Evolutionary conservation across 2,113 vertebrate genomes (phyloP), one percentile per base, ranked within the genome.

Genomic region (Xyrauchen texanus): DNA sequence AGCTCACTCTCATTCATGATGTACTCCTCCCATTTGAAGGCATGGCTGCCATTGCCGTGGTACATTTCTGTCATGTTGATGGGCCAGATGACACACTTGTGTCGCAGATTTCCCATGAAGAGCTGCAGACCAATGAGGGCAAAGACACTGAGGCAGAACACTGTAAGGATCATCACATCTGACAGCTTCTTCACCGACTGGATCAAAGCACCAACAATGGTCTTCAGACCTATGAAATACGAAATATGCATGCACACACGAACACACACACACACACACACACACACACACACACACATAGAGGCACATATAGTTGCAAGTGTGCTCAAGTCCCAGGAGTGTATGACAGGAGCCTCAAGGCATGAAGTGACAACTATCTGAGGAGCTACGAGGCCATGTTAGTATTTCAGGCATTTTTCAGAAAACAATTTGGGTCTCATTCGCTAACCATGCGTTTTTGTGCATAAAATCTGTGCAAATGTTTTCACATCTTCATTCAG

Each of bases 151-250:
- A 99, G 94, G 79, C 97, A 99, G 91, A 99, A 99, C 61, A 99
- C 97, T 0, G 97, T 99, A 89, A 99, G 89, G 92, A 99, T 99
- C 98, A 99, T 98, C 89, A 99, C 97, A 16, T 99, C 98, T 0
- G 98, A 98, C 87, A 99, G 93, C 90, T 99, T 99, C 95, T 99
- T 99, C 94, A 99, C 98, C 0, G 98, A 99, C 91, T 99, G 98
- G 88, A 99, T 96, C 5, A 99, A 94, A 87, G 98, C 98, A 0
- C 98, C 98, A 86, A 99, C 98, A 13, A 99, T 99, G 89, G 98
- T 99, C 94, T 99, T 99, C 92, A 99, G 85, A 85, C 98, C 98
- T 99, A 81, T 4, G 83, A 63, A 47, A 21, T 76, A 60, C 45
- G 51, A 75, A 62, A 77, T 81, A 66, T 61, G 72, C 67, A 79